Evolutionary conservation across 2,797 vertebrate genomes (phyloP).

Genomic region (Iguana delicatissima): DNA sequence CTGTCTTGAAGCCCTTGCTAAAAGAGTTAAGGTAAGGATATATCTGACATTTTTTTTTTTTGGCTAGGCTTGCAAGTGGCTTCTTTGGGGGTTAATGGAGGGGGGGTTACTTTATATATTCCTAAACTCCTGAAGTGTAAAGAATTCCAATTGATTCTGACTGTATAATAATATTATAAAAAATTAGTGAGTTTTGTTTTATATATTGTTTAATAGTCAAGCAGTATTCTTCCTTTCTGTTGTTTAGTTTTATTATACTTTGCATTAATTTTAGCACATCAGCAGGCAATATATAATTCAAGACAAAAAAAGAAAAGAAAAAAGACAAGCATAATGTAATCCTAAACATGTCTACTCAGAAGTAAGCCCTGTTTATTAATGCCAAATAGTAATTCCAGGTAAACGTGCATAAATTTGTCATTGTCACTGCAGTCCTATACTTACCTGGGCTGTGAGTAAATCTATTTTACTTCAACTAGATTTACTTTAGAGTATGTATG

Average conservation of each 20-base stretch:
- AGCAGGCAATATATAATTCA: slow-evolving; percentile 25
- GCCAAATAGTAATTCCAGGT: background rate
- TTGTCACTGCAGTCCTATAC: background rate
- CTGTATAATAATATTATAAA: background rate
- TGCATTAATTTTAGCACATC: slow-evolving; percentile 22
- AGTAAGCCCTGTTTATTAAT: background rate
- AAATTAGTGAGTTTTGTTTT: background rate
- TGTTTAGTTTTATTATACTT: slow-evolving; percentile 23
- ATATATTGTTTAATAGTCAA: slow-evolving; percentile 34
- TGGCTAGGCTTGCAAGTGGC: background rate
- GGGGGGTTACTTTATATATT: slow-evolving; percentile 6
- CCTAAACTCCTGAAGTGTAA: background rate
- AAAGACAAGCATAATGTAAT: background rate
- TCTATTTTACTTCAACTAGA: background rate
- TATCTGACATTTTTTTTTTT: background rate
- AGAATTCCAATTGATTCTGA: slow-evolving; percentile 1
- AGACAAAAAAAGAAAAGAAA: background rate
- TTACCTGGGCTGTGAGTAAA: background rate
- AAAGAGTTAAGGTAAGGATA: background rate
- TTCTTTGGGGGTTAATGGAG: slow-evolving; percentile 25
- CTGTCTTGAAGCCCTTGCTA: background rate
- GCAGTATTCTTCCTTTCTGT: background rate
- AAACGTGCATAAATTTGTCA: background rate
- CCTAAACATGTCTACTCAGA: background rate
- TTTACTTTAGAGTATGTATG: background rate